These are phyloP conservation scores for Ochotona curzoniae DNA, from an alignment of 2,113 vertebrate species.

Conservation along the genomic window DNA sequence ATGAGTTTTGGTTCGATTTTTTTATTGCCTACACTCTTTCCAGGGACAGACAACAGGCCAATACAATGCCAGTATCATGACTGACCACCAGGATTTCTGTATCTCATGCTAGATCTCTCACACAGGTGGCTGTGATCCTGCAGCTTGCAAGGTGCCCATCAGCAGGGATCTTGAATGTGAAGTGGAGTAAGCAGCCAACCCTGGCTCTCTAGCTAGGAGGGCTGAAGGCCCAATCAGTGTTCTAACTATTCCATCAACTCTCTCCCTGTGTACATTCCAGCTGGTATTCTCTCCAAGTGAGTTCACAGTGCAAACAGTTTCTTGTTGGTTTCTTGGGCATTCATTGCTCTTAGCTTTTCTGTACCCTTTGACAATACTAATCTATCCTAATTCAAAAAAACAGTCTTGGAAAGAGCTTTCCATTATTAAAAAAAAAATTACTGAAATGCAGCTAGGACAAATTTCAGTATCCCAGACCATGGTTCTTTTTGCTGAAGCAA, in stretches of 20 bases:
- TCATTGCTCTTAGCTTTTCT: not conserved
- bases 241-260: no score
- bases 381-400: not conserved
- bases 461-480: not conserved
- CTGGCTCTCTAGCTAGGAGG: no score
- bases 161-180: no score
- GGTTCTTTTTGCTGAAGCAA: not conserved
- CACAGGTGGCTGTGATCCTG: no score
- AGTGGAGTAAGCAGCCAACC: no score
- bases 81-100: no score
- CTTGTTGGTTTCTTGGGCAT: not conserved
- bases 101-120: no score
- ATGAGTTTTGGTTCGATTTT: not conserved
- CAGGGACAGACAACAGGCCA: no score
- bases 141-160: no score
- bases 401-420: not conserved
- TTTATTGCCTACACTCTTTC: not conserved
- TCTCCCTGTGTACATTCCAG: not conserved
- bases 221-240: no score
- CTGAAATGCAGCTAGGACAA: not conserved
- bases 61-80: no score
- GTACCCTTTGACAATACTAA: not conserved
- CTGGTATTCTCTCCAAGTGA: not conserved
- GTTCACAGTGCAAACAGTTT: not conserved
- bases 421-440: conserved; percentile 20